A percentile compares a stretch with the other conserved stretches of the same genome.
Evolutionary conservation across 2,797 vertebrate species (phyloP).

Genomic region (Megaceryle alcyon): DNA sequence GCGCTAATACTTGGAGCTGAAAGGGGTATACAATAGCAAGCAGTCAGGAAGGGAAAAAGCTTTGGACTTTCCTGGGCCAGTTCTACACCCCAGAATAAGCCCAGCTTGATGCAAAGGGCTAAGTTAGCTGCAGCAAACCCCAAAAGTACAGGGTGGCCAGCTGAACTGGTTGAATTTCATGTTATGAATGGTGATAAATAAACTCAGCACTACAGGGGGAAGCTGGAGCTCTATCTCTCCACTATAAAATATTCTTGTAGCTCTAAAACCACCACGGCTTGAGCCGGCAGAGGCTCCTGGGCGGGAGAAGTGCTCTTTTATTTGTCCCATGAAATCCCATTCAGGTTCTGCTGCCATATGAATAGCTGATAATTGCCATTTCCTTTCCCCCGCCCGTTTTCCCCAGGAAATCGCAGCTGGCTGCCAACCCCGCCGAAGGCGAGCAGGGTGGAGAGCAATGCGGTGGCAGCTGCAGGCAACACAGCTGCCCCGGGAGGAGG

Average conservation of each 20-base stretch:
- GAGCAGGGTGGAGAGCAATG: rapidly evolving
- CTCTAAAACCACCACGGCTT: neutral
- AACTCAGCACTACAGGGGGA: neutral
- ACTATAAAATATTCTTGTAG: neutral
- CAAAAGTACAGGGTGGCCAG: neutral
- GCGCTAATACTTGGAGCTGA: neutral
- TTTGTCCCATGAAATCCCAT: slow-evolving; percentile 22
- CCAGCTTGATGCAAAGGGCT: neutral
- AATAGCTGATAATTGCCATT: slow-evolving; percentile 40
- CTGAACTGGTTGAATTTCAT: neutral
- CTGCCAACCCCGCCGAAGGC: neutral
- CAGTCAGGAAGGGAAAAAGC: neutral
- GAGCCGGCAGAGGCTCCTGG: neutral
- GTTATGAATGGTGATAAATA: neutral
- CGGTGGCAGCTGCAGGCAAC: neutral
- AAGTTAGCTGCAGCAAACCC: neutral
- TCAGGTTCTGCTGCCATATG: slow-evolving; percentile 9
- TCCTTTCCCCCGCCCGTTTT: neutral
- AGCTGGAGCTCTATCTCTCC: neutral
- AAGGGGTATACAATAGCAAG: neutral
- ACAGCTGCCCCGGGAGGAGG: neutral
- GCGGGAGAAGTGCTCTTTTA: neutral
- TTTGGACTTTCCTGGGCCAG: neutral
- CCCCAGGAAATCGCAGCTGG: neutral
- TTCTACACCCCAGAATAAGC: neutral